These are phyloP conservation scores for Diloba caeruleocephala DNA, from an alignment of 2,888 invertebrate species.

Conservation along the genomic window DNA sequence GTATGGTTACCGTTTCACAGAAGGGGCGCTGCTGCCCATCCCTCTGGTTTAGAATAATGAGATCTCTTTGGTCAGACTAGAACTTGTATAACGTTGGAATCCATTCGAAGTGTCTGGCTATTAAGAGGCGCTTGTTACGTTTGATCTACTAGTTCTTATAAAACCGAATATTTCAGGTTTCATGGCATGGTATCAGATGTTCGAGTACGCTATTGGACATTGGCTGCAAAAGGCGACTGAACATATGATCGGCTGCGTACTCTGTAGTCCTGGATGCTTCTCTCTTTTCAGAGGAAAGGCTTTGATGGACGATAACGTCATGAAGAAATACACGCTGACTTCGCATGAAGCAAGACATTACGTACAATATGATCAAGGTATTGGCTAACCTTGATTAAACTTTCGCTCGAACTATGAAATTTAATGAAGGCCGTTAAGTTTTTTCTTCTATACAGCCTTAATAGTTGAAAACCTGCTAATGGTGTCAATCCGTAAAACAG, in stretches of 20 bases:
- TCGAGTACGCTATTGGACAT: slow-evolving; percentile 97
- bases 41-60: too few relatives aligned
- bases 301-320: slow-evolving; percentile 96
- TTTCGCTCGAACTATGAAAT: slow-evolving; percentile 3
- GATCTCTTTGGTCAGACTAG: too few relatives aligned
- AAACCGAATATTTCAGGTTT: slow-evolving; percentile 85
- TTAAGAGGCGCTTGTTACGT: too few relatives aligned
- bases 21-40: too few relatives aligned
- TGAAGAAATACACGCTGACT: slow-evolving; percentile 95
- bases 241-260: slow-evolving; percentile 96
- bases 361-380: slow-evolving; percentile 97
- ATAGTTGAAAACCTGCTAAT: too few relatives aligned
- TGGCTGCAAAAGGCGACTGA: slow-evolving; percentile 98
- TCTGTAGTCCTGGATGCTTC: slow-evolving; percentile 97
- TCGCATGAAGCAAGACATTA: slow-evolving; percentile 94
- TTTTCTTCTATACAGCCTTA: neutral
- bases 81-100: too few relatives aligned
- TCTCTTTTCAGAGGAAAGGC: slow-evolving; percentile 96
- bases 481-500: too few relatives aligned
- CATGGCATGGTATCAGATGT: slow-evolving; percentile 96
- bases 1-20: too few relatives aligned
- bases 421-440: neutral
- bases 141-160: neutral
- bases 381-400: neutral
- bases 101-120: too few relatives aligned